Conservation (phyloP, 2,797 vertebrate species). For the Euthynnus affinis region DNA sequence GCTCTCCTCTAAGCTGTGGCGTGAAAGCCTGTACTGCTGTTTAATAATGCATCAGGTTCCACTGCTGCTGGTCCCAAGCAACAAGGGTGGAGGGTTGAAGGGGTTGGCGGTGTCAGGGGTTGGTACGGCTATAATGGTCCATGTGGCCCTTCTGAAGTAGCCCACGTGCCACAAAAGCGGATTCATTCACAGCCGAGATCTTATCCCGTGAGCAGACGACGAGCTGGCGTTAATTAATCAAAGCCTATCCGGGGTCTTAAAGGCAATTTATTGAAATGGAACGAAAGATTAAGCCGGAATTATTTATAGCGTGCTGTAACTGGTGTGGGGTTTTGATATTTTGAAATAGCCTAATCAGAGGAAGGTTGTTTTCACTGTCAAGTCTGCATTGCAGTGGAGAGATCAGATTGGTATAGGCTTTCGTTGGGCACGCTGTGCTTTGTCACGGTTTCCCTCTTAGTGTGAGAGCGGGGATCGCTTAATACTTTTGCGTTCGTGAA, state of each 20-base stretch:
- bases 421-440: conserved; percentile 32
- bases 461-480: conserved; percentile 54
- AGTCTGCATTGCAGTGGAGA: conserved; percentile 76
- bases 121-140: conserved; percentile 12
- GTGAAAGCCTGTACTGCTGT: conserved; percentile 71
- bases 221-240: conserved; percentile 69
- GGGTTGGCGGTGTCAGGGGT: conserved; percentile 19
- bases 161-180: conserved; percentile 20
- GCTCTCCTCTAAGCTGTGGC: conserved; percentile 49
- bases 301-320: conserved; percentile 57
- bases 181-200: conserved; percentile 48
- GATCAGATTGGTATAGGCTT: conserved; percentile 54
- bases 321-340: conserved; percentile 41
- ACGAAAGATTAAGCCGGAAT: conserved; percentile 56
- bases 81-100: conserved; percentile 5
- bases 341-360: conserved; percentile 54
- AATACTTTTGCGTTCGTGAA: conserved; percentile 52
- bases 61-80: conserved; percentile 46
- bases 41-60: conserved; percentile 78
- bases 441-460: conserved; percentile 40
- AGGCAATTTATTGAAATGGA: conserved; percentile 66
- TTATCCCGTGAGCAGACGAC: conserved; percentile 44
- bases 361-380: conserved; percentile 52
- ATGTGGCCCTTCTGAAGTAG: conserved; percentile 19
- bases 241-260: conserved; percentile 46